These are phyloP conservation scores for Catalaphyllia jardinei DNA, from an alignment of 64 coral and sea anemone genomes.

Conservation along the genomic window DNA sequence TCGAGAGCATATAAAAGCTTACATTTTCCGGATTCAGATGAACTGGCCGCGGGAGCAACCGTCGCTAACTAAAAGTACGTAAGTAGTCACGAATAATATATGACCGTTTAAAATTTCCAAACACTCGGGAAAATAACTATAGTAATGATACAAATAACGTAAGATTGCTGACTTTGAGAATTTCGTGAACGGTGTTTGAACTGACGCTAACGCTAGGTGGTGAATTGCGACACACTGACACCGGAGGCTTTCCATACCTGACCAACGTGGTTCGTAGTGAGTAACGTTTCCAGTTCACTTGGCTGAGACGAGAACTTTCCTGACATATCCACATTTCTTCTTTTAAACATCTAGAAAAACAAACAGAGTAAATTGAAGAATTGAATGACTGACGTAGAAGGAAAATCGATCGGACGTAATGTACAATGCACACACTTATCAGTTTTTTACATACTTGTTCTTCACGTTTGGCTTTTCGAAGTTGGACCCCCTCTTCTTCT, in stretches of 20 bases:
- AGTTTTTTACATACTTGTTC: conserved; percentile 79
- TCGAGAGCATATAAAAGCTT: not conserved
- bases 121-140: not conserved
- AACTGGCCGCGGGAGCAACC: not conserved
- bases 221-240: not conserved
- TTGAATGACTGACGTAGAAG: not conserved
- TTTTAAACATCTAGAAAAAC: conserved; percentile 90
- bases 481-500: conserved; percentile 97
- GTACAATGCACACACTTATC: not conserved
- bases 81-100: not conserved
- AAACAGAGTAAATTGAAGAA: not conserved
- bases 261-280: conserved; percentile 69
- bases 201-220: too few relatives aligned
- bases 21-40: not conserved
- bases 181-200: not conserved
- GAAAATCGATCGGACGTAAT: not conserved
- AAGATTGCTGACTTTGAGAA: not conserved
- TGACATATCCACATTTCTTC: conserved; percentile 88
- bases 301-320: conserved; percentile 31
- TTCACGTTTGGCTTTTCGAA: conserved; percentile 95
- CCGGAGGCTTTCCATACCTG: conserved; percentile 19
- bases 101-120: not conserved
- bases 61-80: not conserved
- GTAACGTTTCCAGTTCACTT: conserved; percentile 76
- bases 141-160: not conserved